Base-by-base conservation (phyloP, 2,888 invertebrate species). In the Dryococelus australis region DNA sequence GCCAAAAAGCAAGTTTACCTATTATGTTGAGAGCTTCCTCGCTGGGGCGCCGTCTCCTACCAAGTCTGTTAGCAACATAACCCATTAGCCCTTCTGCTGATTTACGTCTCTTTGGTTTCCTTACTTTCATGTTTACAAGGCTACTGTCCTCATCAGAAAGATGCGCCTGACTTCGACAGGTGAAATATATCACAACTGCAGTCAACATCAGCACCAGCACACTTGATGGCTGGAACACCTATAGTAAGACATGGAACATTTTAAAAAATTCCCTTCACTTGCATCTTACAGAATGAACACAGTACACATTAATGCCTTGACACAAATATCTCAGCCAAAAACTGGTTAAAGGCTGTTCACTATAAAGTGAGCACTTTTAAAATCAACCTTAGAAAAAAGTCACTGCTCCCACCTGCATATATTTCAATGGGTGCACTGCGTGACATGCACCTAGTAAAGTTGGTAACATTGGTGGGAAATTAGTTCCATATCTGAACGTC, bases 41-140 rank as follows among this genome's bases (percentile, higher is more conserved):
- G 91, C 97, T 97, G 0, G 97, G 97, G 85, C 97, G 93, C 28
- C 94, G 91, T 20, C 65, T 65, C 47, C 95, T 94, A 88, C 94
- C 94, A 90, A 94, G 94, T 28, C 51, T 86, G 13, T 53, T 85
- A 12, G 86, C 78, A 20, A 80, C 87, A 53, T 94, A 90, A n/a
- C 87, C 94, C 20, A 94, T 94, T 0, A 94, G 94, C 85, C 95
- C 95, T 91, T 96, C 96, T 12, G 95, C 89, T 80, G 89, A 91
- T 88, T 89, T 90, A n/a, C 90, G 89, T 27, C 90, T 88, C 43
- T 87, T 87, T 12, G 85, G 86, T 10, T n/a, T 65, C n/a, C 65
- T 65, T 6, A n/a, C 65, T 65, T n/a, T 65, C 20, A 65, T 9
- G n/a, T 20, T 24, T n/a, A n/a, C n/a, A 8, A 3, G 3, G 65